phyloP scores from a whole-genome alignment of 2,797 vertebrate genomes.

The Huso huso region DNA sequence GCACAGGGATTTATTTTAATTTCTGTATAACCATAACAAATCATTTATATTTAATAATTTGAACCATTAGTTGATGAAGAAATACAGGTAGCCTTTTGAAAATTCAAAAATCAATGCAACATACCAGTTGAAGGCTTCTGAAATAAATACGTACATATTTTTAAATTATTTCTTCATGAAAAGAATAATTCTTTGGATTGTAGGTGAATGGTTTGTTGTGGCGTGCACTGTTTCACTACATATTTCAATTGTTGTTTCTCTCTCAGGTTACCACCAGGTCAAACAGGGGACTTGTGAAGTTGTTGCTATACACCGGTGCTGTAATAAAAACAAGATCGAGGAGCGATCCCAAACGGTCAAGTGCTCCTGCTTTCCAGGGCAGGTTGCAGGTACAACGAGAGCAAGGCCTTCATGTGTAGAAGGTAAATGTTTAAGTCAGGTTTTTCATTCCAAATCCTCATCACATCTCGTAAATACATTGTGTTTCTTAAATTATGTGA shows the following conservation, averaged over 20 bases:
- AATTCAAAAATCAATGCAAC: too few relatives aligned
- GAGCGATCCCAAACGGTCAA: slow-evolving; percentile 91
- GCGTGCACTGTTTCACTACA: neutral
- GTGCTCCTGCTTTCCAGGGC: slow-evolving; percentile 90
- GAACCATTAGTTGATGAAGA: too few relatives aligned
- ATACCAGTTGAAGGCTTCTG: too few relatives aligned
- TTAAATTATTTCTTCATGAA: too few relatives aligned
- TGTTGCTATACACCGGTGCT: slow-evolving; percentile 85
- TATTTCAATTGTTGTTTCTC: slow-evolving; percentile 3
- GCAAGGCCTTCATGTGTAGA: slow-evolving; percentile 89
- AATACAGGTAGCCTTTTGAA: too few relatives aligned
- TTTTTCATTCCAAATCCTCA: neutral
- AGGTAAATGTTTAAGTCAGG: slow-evolving; percentile 61
- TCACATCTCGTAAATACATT: slow-evolving; percentile 8
- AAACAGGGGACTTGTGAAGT: slow-evolving; percentile 90
- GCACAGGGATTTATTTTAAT: too few relatives aligned
- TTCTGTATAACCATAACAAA: too few relatives aligned
- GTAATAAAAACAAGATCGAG: slow-evolving; percentile 92
- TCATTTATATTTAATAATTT: too few relatives aligned
- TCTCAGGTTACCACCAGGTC: slow-evolving; percentile 67
- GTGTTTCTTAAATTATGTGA: slow-evolving; percentile 6
- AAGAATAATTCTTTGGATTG: too few relatives aligned
- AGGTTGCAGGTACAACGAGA: slow-evolving; percentile 87
- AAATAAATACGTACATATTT: too few relatives aligned
- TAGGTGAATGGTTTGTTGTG: too few relatives aligned